phyloP scores from a whole-genome alignment of 2,113 vertebrate genomes.

The Bubo scandiacus region DNA sequence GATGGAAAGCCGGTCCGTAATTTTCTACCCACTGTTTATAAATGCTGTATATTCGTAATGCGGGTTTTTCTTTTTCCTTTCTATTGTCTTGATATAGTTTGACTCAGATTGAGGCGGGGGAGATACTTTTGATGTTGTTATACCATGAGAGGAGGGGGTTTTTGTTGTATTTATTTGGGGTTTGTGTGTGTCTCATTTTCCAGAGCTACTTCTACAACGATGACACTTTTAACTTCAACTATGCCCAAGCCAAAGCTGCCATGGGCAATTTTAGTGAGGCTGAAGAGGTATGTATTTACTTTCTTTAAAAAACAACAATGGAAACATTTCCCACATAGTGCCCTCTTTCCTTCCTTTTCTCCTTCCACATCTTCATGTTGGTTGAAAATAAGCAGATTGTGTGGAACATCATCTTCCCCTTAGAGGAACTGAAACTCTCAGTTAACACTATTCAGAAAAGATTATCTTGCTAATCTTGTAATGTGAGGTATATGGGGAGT shows the following conservation, averaged over 20 bases:
- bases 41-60: neutral
- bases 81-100: neutral
- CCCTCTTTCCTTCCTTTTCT: neutral
- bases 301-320: neutral
- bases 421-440: slow-evolving; percentile 10
- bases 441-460: slow-evolving; percentile 8
- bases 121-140: neutral
- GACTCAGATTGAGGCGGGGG: neutral
- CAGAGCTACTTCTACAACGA: slow-evolving; percentile 97
- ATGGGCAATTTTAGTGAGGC: slow-evolving; percentile 90
- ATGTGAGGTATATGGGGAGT: neutral
- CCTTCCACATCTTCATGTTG: neutral
- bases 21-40: slow-evolving; percentile 54
- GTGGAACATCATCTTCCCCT: neutral
- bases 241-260: slow-evolving; percentile 95
- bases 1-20: slow-evolving; percentile 35
- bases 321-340: neutral
- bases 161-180: neutral
- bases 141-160: neutral
- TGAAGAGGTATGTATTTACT: slow-evolving; percentile 83
- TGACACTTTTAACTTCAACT: slow-evolving; percentile 98
- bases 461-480: slow-evolving; percentile 48
- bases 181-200: slow-evolving; percentile 46
- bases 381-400: slow-evolving; percentile 11
- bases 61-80: slow-evolving; percentile 6